phyloP scores from a whole-genome alignment of 2,113 vertebrate species.

The Megaptera novaeangliae region DNA sequence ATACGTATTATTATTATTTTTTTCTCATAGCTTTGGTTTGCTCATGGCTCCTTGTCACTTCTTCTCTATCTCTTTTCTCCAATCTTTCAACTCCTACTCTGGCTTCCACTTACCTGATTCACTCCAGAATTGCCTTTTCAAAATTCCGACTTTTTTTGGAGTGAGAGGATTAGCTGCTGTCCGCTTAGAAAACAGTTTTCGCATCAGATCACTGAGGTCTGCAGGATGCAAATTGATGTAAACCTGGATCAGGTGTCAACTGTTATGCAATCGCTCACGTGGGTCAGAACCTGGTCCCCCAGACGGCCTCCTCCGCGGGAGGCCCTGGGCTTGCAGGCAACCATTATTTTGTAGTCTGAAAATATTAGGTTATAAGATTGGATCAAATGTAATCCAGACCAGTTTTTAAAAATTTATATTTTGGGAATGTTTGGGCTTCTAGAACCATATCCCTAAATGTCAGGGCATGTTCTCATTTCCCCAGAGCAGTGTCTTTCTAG shows the following conservation, averaged over 20 bases:
- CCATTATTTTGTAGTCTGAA: not conserved
- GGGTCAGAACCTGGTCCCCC: not conserved
- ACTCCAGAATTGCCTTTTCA: not conserved
- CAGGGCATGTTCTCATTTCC: not conserved
- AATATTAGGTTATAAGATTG: not conserved
- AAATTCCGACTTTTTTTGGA: too few species aligned
- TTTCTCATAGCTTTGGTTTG: not conserved
- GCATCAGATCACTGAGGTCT: rapidly evolving
- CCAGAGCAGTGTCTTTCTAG: not conserved
- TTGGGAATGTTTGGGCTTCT: not conserved
- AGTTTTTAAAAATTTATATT: not conserved
- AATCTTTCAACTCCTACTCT: rapidly evolving
- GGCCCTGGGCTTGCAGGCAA: too few species aligned
- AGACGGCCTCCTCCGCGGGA: rapidly evolving
- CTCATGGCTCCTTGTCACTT: too few species aligned
- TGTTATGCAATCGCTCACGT: rapidly evolving
- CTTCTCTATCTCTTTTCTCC: not conserved
- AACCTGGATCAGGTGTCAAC: not conserved
- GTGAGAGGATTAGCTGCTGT: too few species aligned
- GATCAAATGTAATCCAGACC: not conserved
- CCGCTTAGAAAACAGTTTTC: not conserved
- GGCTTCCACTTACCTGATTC: not conserved
- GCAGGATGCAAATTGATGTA: not conserved
- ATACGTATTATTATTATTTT: too few species aligned
- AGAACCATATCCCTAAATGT: not conserved